phyloP scores from a whole-genome alignment of 2,113 vertebrate genomes.

The Alethe castanea region DNA sequence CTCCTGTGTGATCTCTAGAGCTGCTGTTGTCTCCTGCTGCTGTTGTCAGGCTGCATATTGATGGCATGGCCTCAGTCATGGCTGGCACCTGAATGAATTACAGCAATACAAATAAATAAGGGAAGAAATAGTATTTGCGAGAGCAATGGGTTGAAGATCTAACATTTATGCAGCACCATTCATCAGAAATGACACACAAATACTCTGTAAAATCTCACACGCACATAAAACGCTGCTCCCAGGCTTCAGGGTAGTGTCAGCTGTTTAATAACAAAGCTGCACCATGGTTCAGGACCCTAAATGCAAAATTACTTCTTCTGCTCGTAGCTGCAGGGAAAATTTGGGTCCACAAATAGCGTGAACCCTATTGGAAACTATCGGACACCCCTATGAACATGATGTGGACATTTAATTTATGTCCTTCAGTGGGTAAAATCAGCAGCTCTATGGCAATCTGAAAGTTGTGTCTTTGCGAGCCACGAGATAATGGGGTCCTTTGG shows the following conservation, averaged over 20 bases:
- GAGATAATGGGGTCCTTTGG: neutral
- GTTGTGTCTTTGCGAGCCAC: neutral
- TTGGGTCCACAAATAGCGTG: neutral
- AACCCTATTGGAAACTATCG: neutral
- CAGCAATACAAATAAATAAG: conserved; percentile 19
- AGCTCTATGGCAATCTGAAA: neutral
- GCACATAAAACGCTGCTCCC: neutral
- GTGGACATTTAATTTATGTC: neutral
- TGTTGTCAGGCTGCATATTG: neutral
- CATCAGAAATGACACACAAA: neutral
- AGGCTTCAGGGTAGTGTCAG: neutral
- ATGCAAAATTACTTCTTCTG: neutral
- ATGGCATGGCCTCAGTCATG: neutral
- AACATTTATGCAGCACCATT: neutral
- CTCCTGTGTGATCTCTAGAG: neutral
- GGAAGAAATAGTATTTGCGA: neutral
- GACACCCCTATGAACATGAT: neutral
- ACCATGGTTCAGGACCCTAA: neutral
- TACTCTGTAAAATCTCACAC: neutral
- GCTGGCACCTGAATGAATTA: neutral
- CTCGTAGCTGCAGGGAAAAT: neutral
- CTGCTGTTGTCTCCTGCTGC: neutral
- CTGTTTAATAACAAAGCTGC: neutral
- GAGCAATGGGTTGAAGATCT: neutral
- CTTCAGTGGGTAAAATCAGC: neutral